A percentile compares a stretch with the other conserved stretches of the same genome.
These are phyloP conservation scores for Ylistrum balloti DNA, from an alignment of 1,140 invertebrate species.

Conservation along the genomic window DNA sequence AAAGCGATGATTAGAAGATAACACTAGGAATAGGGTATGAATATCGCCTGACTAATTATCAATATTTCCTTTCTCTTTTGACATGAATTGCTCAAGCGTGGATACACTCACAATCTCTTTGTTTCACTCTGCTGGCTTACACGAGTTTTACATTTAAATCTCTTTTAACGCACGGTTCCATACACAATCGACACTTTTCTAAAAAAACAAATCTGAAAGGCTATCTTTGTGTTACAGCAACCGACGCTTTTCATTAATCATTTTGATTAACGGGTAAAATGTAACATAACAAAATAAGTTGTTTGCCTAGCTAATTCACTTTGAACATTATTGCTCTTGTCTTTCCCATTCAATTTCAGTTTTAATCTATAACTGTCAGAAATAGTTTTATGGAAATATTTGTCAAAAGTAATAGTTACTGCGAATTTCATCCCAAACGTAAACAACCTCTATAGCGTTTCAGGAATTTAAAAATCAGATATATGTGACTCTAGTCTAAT, in stretches of 20 bases:
- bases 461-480: too few species aligned
- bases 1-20: constrained; percentile 29
- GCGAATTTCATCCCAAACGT: too few species aligned
- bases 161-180: not conserved
- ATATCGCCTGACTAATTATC: constrained; percentile 2
- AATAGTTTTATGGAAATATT: too few species aligned
- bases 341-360: not conserved
- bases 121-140: not conserved
- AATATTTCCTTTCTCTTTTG: constrained; percentile 15
- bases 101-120: not conserved
- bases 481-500: too few species aligned
- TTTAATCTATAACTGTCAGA: not conserved
- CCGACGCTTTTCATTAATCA: constrained; percentile 4
- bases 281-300: not conserved
- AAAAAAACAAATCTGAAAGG: not conserved
- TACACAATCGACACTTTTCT: not conserved
- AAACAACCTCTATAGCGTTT: too few species aligned
- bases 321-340: not conserved
- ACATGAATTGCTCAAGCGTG: not conserved
- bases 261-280: not conserved
- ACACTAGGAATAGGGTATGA: not conserved
- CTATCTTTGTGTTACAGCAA: not conserved
- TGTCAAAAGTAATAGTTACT: too few species aligned
- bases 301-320: not conserved
- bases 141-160: constrained; percentile 6